These are phyloP conservation scores for Hydrotaea cyrtoneurina DNA, from an alignment of 2,888 invertebrate genomes.

Conservation along the genomic window DNA sequence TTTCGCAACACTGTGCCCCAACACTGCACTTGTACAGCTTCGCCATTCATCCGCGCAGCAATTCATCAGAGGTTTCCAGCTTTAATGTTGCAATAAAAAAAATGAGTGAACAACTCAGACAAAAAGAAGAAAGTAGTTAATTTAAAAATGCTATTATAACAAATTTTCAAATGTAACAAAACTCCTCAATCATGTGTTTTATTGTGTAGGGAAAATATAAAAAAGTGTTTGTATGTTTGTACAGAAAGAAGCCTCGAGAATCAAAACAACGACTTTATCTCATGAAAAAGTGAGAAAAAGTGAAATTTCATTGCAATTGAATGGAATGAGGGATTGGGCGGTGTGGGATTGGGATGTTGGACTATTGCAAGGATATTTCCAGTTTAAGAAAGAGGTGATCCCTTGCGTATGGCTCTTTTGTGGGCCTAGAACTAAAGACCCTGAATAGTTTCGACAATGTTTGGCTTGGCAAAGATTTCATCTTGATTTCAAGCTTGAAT, in stretches of 20 bases:
- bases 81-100: constrained; percentile 12
- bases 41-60: constrained; percentile 14
- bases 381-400: no score
- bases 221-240: neutral
- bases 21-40: neutral
- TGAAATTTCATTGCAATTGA: no score
- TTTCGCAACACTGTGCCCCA: neutral
- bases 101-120: neutral
- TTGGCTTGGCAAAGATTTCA: no score
- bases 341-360: no score
- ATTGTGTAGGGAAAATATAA: no score
- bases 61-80: constrained; percentile 10
- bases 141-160: constrained; percentile 11
- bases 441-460: no score
- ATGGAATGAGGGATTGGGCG: no score
- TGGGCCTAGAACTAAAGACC: no score
- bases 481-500: no score
- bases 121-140: constrained; percentile 10
- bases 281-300: no score
- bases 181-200: neutral
- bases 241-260: neutral
- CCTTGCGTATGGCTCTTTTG: no score
- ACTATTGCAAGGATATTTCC: no score
- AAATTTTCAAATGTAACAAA: constrained; percentile 13
- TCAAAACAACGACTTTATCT: neutral